These are phyloP conservation scores for Odocoileus virginianus DNA, from an alignment of 2,113 vertebrate species.

Conservation along the genomic window DNA sequence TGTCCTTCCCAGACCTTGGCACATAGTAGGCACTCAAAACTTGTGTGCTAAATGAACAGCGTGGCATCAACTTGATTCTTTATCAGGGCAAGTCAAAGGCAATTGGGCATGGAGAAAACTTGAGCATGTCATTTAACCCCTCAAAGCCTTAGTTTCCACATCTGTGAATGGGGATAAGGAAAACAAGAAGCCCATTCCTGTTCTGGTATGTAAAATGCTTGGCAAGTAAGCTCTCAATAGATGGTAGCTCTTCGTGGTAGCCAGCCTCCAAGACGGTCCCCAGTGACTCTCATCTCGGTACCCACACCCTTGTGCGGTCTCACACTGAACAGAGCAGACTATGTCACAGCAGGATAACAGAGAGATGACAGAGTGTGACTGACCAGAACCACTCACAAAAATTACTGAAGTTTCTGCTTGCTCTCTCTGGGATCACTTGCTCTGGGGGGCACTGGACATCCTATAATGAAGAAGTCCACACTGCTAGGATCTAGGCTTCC, in stretches of 20 bases:
- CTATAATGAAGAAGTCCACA: not conserved
- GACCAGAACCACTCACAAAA: not conserved
- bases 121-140: not conserved
- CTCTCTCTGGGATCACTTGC: not conserved
- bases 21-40: not conserved
- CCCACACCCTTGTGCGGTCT: not conserved
- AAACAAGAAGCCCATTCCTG: not conserved
- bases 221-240: not conserved
- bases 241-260: not conserved
- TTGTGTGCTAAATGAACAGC: not conserved
- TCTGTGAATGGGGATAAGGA: not conserved
- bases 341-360: not conserved
- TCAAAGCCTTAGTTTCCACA: not conserved
- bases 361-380: not conserved
- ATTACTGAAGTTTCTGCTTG: not conserved
- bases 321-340: not conserved
- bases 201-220: not conserved
- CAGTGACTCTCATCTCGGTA: not conserved
- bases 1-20: not conserved
- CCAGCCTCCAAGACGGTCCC: not conserved
- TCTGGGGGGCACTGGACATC: not conserved
- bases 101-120: not conserved
- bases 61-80: not conserved
- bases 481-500: not conserved
- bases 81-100: not conserved